Conservation (phyloP, 1,140 invertebrate genomes). For the Drosophila truncata region DNA sequence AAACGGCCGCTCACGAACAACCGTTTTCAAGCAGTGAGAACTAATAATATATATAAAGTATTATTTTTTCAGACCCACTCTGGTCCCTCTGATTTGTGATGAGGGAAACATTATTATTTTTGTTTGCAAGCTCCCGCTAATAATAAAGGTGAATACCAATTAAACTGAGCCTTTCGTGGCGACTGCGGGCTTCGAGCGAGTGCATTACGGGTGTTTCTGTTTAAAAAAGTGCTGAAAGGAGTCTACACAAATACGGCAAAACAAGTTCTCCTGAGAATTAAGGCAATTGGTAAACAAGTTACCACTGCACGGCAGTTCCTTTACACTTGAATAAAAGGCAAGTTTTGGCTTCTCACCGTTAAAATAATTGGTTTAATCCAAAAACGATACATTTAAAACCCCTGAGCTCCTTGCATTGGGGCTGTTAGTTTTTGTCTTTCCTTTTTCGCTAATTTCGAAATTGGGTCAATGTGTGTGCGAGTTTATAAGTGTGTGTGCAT, state of each 20-base stretch:
- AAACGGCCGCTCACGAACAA: too few relatives aligned
- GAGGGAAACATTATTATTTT: background rate
- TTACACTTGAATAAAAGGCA: conserved; percentile 58
- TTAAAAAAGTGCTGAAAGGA: background rate
- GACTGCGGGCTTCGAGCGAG: conserved; percentile 5
- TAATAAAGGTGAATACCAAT: conserved; percentile 1
- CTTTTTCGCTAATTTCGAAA: conserved; percentile 66
- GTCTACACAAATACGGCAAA: conserved; percentile 2
- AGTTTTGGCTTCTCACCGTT: conserved; percentile 41
- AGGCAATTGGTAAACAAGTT: conserved; percentile 29
- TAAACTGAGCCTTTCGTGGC: background rate
- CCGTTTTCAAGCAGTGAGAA: too few relatives aligned
- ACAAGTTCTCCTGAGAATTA: conserved; percentile 4
- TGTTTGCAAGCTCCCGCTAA: conserved; percentile 9
- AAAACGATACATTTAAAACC: background rate
- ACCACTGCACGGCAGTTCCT: conserved; percentile 9
- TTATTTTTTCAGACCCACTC: too few relatives aligned
- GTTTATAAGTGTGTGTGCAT: conserved; percentile 17
- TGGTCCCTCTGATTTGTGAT: too few relatives aligned
- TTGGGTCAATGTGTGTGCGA: conserved; percentile 74
- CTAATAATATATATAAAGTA: too few relatives aligned
- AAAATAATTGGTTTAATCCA: background rate
- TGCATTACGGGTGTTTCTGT: conserved; percentile 1
- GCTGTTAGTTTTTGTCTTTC: conserved; percentile 30
- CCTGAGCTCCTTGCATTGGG: conserved; percentile 10